Evolutionary conservation across 2,888 invertebrate species (phyloP), one percentile per base, ranked within the genome.

Genomic region (Sipha maydis): DNA sequence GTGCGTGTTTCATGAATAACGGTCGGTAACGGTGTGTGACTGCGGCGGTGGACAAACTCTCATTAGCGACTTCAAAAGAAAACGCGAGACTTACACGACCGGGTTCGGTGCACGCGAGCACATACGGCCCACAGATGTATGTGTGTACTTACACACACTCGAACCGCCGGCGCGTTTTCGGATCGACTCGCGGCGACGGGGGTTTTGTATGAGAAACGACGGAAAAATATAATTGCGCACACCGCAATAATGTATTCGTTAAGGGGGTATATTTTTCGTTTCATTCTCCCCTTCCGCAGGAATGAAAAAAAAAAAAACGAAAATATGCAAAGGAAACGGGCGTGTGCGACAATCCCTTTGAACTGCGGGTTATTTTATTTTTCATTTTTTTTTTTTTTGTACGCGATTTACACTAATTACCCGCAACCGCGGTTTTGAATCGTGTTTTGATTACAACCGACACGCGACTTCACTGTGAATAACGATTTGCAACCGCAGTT

Each of bases 61-160:
- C 86, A 88, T 88, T 88, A 88, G 86, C 80, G 86, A 88, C 86
- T 80, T 88, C 86, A 88, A 88, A 88, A 73, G 86, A 88, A 86
- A 88, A 86, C 78, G 41, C 31, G 82, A n/a, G n/a, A 76, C 83
- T 75, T 38, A 71, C 85, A 78, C 41, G 78, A 17, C 41, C 69
- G 41, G 19, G 19, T 38, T 54, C 28, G 31, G 21, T 75, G 34
- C 31, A 48, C 2, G 21, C 38, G 5, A 19, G 38, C 11, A 17
- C n/a, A 73, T 5, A 54, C n/a, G n/a, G n/a, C n/a, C n/a, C n/a
- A n/a, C n/a, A n/a, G n/a, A n/a, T n/a, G n/a, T n/a, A n/a, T n/a
- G n/a, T n/a, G n/a, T n/a, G n/a, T n/a, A n/a, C n/a, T n/a, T n/a
- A n/a, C n/a, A n/a, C 28, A 25, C n/a, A 69, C n/a, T 75, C 54